These are phyloP conservation scores for Dexiosoma caninum DNA, from an alignment of 2,888 invertebrate species.

Conservation along the genomic window DNA sequence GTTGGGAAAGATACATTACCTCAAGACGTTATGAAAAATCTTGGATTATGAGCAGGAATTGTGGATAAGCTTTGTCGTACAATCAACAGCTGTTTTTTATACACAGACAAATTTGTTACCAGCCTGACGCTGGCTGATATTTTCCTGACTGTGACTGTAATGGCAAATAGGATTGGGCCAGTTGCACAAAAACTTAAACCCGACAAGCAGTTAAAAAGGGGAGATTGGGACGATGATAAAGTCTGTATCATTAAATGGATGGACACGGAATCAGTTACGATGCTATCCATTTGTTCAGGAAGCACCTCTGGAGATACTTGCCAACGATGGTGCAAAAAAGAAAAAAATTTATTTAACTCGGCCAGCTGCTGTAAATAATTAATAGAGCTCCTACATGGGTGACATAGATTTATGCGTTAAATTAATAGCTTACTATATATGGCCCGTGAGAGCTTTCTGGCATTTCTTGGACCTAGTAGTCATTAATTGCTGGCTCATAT, in stretches of 20 bases:
- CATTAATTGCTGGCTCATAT: background rate
- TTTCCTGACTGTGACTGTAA: too few relatives aligned
- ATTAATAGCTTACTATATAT: background rate
- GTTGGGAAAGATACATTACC: conserved; percentile 32
- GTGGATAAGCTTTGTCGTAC: background rate
- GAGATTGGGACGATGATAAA: background rate
- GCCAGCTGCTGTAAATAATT: background rate
- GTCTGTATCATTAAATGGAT: too few relatives aligned
- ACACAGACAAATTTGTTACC: too few relatives aligned
- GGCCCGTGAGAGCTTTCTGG: background rate
- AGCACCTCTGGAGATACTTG: background rate
- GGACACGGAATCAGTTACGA: background rate
- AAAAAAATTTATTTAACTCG: background rate
- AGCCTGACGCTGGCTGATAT: too few relatives aligned
- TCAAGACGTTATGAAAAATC: conserved; percentile 27
- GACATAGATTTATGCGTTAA: background rate
- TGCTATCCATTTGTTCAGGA: background rate
- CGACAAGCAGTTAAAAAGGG: too few relatives aligned
- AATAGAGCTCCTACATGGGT: background rate
- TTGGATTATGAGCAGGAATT: conserved; percentile 12
- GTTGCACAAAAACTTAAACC: too few relatives aligned
- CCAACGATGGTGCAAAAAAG: background rate
- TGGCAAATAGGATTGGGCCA: background rate
- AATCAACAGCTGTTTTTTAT: background rate
- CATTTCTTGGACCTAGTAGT: background rate